Conservation (phyloP, 2,113 vertebrate genomes). For the Hypocryptadius cinnamomeus region DNA sequence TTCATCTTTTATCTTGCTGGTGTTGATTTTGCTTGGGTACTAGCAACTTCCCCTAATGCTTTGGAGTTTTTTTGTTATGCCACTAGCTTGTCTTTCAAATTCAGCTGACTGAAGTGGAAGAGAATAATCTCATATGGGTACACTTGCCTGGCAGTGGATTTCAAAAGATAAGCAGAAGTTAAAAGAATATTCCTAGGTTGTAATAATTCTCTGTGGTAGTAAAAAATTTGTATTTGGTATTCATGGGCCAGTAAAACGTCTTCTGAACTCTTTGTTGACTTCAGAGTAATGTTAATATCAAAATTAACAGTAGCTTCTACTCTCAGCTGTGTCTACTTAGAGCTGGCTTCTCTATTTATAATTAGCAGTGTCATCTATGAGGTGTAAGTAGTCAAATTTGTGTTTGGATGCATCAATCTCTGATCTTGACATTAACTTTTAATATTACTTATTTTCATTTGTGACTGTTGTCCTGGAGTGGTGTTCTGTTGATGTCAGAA, state of each 20-base stretch:
- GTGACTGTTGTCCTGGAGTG: background rate
- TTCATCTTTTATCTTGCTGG: background rate
- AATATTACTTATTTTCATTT: background rate
- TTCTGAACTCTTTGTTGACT: background rate
- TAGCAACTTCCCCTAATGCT: background rate
- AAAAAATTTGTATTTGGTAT: background rate
- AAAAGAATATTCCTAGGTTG: background rate
- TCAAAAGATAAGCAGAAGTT: background rate
- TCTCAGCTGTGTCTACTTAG: background rate
- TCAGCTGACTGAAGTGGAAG: background rate
- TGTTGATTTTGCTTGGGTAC: background rate
- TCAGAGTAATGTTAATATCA: background rate
- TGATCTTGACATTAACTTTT: background rate
- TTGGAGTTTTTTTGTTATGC: background rate
- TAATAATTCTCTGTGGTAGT: background rate
- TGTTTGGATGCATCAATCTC: background rate
- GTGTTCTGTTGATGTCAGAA: background rate
- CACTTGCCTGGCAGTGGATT: background rate
- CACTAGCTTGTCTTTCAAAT: background rate
- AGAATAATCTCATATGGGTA: background rate
- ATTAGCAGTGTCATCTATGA: background rate
- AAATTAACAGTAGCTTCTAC: background rate
- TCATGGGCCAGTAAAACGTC: background rate
- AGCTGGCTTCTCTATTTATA: background rate
- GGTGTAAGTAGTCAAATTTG: background rate